A percentile compares a stretch with the other conserved stretches of the same genome.
Conservation (phyloP, 2,797 vertebrate genomes). For the Cyclura pinguis region DNA sequence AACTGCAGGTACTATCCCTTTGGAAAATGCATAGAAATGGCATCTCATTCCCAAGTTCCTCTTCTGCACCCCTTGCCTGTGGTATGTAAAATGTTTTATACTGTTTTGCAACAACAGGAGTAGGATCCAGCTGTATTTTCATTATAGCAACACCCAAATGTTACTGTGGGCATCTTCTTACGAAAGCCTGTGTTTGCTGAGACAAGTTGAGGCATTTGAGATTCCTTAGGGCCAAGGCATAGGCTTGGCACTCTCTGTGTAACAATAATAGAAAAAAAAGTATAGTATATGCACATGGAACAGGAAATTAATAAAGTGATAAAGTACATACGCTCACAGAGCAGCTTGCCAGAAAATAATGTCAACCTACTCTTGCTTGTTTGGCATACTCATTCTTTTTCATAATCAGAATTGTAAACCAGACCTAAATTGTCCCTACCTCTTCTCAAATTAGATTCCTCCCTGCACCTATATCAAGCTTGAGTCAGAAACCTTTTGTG, state of each 20-base stretch:
- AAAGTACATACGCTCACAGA: constrained; percentile 36
- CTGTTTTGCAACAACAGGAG: constrained; percentile 45
- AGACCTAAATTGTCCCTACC: background rate
- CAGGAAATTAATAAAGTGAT: constrained; percentile 51
- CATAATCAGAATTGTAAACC: constrained; percentile 6
- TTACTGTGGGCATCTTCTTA: constrained; percentile 35
- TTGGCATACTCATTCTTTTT: background rate
- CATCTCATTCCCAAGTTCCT: background rate
- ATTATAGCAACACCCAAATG: constrained; percentile 8
- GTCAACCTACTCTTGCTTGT: constrained; percentile 22
- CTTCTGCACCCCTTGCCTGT: background rate
- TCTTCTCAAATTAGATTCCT: constrained; percentile 1
- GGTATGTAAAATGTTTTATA: background rate
- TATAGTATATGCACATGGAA: constrained; percentile 45
- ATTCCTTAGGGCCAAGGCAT: constrained; percentile 47
- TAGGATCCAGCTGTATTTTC: constrained; percentile 30
- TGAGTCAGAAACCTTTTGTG: background rate
- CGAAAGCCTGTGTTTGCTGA: background rate
- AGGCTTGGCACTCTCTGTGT: constrained; percentile 28
- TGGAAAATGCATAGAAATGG: background rate
- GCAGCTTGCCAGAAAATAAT: constrained; percentile 50
- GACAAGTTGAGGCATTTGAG: constrained; percentile 52
- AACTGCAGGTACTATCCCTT: background rate
- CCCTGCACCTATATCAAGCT: background rate
- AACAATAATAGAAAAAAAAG: no score